Evolutionary conservation across 1,140 invertebrate species (phyloP).

Genomic region (Drosophila rufa): DNA sequence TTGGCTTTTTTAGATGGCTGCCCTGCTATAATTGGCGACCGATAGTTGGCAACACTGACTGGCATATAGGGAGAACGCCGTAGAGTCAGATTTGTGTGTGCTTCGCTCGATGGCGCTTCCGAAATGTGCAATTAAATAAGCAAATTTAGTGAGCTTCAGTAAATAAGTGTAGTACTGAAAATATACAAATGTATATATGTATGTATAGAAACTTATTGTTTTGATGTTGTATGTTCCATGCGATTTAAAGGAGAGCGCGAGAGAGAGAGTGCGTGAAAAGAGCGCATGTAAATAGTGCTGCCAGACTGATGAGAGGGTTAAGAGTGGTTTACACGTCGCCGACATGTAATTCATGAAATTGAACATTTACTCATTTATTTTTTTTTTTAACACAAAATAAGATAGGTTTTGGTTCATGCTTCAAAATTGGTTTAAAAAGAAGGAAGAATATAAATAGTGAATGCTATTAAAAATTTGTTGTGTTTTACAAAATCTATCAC

Average conservation of each 20-base stretch:
- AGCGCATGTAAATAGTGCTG: constrained; percentile 26
- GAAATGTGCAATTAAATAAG: not conserved
- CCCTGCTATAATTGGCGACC: no score
- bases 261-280: constrained; percentile 25
- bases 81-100: not conserved
- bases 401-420: not conserved
- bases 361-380: not conserved
- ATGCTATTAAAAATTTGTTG: no score
- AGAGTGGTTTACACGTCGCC: constrained; percentile 20
- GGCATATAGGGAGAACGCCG: not conserved
- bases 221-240: constrained; percentile 37
- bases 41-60: not conserved
- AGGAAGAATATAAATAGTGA: no score
- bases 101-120: not conserved
- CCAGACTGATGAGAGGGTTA: constrained; percentile 13
- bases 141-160: not conserved
- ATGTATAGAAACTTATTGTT: constrained; percentile 39
- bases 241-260: constrained; percentile 36
- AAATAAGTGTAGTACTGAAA: constrained; percentile 9
- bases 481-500: no score
- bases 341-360: not conserved
- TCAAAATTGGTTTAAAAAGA: no score
- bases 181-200: not conserved
- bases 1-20: no score
- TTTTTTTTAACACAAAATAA: not conserved